Evolutionary conservation across 2,113 vertebrate species (phyloP).

Genomic region (Vulpes ferrilata): DNA sequence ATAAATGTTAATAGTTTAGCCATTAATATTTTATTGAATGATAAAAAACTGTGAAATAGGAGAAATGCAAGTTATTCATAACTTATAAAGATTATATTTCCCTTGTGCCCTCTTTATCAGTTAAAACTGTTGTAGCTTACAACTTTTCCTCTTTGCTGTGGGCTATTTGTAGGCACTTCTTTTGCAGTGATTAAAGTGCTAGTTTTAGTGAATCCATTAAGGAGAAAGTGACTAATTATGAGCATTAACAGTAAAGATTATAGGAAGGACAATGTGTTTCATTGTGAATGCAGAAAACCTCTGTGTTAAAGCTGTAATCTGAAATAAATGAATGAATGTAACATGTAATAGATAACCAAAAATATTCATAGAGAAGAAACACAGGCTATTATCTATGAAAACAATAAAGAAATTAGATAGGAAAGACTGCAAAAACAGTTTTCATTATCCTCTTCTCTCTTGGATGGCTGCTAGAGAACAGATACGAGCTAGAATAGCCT

Average conservation of each 20-base stretch:
- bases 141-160: background rate
- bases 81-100: background rate
- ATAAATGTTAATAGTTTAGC: slow-evolving; percentile 19
- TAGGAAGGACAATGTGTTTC: slow-evolving; percentile 42
- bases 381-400: slow-evolving; percentile 45
- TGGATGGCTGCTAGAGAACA: background rate
- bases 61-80: background rate
- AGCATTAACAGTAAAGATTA: slow-evolving; percentile 73
- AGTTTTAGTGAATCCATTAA: slow-evolving; percentile 71
- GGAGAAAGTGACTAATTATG: slow-evolving; percentile 74
- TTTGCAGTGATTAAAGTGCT: slow-evolving; percentile 73
- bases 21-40: background rate
- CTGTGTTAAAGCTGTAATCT: slow-evolving; percentile 39
- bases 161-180: slow-evolving; percentile 44
- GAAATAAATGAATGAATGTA: slow-evolving; percentile 67
- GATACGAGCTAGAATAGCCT: background rate
- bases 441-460: background rate
- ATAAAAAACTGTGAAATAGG: background rate
- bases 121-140: slow-evolving; percentile 43
- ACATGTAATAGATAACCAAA: slow-evolving; percentile 64
- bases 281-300: slow-evolving; percentile 19
- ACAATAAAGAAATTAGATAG: slow-evolving; percentile 44
- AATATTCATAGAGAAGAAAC: slow-evolving; percentile 52
- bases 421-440: background rate
- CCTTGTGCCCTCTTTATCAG: background rate